These are phyloP conservation scores for Sinopyrophorus schimmeli DNA, from an alignment of 2,888 invertebrate genomes.

Conservation along the genomic window DNA sequence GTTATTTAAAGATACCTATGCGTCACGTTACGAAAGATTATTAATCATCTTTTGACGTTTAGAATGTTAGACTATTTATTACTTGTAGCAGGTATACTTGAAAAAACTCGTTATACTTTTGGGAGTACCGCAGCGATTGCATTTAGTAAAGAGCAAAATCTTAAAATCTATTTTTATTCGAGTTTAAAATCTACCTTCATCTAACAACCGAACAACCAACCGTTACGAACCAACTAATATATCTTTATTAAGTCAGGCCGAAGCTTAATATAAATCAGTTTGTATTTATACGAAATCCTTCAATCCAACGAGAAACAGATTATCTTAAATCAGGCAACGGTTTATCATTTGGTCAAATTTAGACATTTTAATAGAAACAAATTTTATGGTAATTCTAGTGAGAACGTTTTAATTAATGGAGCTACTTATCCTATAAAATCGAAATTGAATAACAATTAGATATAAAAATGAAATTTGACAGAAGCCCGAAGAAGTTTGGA, in stretches of 20 bases:
- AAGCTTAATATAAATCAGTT: slow-evolving; percentile 39
- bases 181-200: slow-evolving; percentile 18
- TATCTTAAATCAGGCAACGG: slow-evolving; percentile 34
- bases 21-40: slow-evolving; percentile 28
- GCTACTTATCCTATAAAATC: not conserved
- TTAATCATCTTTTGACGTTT: slow-evolving; percentile 30
- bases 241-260: slow-evolving; percentile 38
- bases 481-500: not conserved
- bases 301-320: slow-evolving; percentile 34
- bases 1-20: slow-evolving; percentile 17
- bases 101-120: slow-evolving; percentile 20
- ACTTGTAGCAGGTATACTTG: slow-evolving; percentile 29
- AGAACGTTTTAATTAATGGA: not conserved
- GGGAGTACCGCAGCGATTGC: slow-evolving; percentile 14
- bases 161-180: slow-evolving; percentile 15
- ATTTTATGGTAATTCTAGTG: not conserved
- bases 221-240: slow-evolving; percentile 31
- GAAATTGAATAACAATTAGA: not conserved
- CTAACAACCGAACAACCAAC: slow-evolving; percentile 23
- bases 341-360: slow-evolving; percentile 18
- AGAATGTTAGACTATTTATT: slow-evolving; percentile 29
- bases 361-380: slow-evolving; percentile 12
- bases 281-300: slow-evolving; percentile 39
- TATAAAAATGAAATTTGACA: slow-evolving; percentile 1
- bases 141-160: slow-evolving; percentile 14